Evolutionary conservation across 2,797 vertebrate genomes (phyloP).

Genomic region (Vultur gryphus): DNA sequence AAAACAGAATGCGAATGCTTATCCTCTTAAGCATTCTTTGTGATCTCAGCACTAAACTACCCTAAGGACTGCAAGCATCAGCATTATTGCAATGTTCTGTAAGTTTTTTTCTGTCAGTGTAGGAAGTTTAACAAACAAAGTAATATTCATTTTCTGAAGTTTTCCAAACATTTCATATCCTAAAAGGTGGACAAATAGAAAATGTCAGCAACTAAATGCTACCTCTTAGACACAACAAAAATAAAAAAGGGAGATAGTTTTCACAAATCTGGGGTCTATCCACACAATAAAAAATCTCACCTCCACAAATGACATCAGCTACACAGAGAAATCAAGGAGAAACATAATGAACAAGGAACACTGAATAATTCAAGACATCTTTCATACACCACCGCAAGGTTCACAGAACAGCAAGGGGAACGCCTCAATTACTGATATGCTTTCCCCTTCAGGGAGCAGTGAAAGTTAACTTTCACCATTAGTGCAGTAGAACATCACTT

Average conservation of each 20-base stretch:
- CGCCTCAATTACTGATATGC: background rate
- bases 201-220: background rate
- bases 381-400: background rate
- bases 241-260: background rate
- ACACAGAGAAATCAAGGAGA: slow-evolving; percentile 22
- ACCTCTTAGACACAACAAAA: background rate
- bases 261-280: background rate
- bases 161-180: background rate
- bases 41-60: slow-evolving; percentile 33
- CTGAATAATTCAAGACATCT: slow-evolving; percentile 56
- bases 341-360: slow-evolving; percentile 1
- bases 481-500: background rate
- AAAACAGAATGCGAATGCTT: background rate
- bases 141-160: background rate
- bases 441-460: slow-evolving; percentile 31
- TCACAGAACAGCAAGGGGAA: background rate
- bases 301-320: background rate
- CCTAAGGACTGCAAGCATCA: slow-evolving; percentile 7
- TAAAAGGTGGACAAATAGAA: background rate
- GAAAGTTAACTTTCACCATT: slow-evolving; percentile 41
- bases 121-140: background rate
- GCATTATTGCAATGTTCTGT: background rate
- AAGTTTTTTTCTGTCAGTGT: background rate
- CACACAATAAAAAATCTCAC: background rate
- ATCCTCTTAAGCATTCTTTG: slow-evolving; percentile 4